Percentiles rank a stretch among this genome's conserved stretches.
phyloP scores from a whole-genome alignment of 2,113 vertebrate species.

The Neotragus pygmaeus region DNA sequence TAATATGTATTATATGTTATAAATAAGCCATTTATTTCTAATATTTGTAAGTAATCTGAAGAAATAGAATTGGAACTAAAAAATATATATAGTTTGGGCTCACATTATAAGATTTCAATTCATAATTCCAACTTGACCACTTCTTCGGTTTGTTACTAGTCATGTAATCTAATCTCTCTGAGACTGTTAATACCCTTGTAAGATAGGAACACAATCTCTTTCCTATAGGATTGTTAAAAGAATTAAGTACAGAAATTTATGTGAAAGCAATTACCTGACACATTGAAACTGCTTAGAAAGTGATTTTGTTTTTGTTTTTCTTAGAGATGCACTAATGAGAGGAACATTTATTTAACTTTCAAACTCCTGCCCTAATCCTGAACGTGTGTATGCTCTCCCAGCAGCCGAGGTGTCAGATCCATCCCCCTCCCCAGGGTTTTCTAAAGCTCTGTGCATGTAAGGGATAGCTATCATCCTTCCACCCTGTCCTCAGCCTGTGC shows the following conservation, averaged over 20 bases:
- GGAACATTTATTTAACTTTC: not conserved
- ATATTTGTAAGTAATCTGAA: not conserved
- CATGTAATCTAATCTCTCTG: not conserved
- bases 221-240: not conserved
- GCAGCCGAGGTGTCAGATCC: not conserved
- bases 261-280: not conserved
- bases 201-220: not conserved
- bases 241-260: not conserved
- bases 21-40: not conserved
- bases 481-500: not conserved
- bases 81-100: not conserved
- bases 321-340: not conserved
- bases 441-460: not conserved
- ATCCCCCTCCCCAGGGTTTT: not conserved
- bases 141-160: not conserved
- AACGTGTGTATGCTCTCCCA: not conserved
- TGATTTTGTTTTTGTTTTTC: conserved; percentile 4
- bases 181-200: not conserved
- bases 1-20: not conserved
- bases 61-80: not conserved
- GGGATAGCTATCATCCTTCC: not conserved
- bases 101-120: not conserved
- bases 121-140: not conserved
- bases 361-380: not conserved
- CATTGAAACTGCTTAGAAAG: not conserved